phyloP scores from a whole-genome alignment of 2,113 vertebrate genomes.

The Himantopus leucocephalus region DNA sequence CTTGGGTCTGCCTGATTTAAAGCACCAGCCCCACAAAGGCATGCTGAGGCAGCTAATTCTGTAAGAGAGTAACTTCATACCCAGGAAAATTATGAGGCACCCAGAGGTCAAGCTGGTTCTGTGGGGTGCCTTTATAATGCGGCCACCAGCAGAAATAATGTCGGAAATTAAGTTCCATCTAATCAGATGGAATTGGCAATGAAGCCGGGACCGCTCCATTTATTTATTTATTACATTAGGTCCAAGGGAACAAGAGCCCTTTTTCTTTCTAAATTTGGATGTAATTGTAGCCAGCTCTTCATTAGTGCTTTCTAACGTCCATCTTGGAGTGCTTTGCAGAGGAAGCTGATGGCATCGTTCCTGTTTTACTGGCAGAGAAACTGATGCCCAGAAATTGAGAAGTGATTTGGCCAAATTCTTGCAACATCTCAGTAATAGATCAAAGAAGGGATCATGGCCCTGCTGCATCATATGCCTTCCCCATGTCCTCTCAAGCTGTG shows the following conservation, averaged over 20 bases:
- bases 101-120: constrained; percentile 41
- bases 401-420: neutral
- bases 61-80: neutral
- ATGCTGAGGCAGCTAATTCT: constrained; percentile 35
- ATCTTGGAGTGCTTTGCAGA: neutral
- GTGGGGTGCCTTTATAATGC: neutral
- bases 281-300: constrained; percentile 34
- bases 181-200: constrained; percentile 38
- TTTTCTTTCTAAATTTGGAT: constrained; percentile 48
- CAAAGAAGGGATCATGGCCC: neutral
- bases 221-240: constrained; percentile 59
- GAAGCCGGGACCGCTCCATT: neutral
- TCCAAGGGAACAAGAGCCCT: constrained; percentile 26
- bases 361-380: neutral
- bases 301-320: constrained; percentile 27
- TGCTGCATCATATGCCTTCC: neutral
- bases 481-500: fast-evolving
- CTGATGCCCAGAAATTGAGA: neutral
- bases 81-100: constrained; percentile 19
- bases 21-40: constrained; percentile 3
- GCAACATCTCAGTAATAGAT: neutral
- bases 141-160: constrained; percentile 19
- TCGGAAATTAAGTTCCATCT: constrained; percentile 27
- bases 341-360: neutral
- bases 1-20: constrained; percentile 57